Evolutionary conservation across 2,113 vertebrate species (phyloP), one percentile per base, ranked within the genome.

Genomic region (Muntiacus reevesi): DNA sequence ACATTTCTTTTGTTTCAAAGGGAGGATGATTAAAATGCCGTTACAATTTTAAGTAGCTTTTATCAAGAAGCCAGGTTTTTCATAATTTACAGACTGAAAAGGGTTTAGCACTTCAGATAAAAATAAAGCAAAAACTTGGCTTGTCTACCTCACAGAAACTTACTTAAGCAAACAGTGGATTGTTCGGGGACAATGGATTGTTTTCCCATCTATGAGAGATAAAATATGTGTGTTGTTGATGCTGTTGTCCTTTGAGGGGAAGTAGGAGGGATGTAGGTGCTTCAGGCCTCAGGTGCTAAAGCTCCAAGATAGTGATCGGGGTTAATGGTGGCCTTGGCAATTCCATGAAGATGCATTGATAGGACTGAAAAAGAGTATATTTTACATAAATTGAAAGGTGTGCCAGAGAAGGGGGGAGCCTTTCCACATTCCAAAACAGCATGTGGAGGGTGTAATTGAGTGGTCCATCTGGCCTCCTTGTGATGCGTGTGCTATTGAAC

Each of bases 381-480:
- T 50, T 57, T 43, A 19, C 19, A 83, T 59, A 27, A 96, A 97
- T 2, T 0, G 60, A 79, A 4, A 43, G 4, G 1, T 27, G 59
- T 64, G 36, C 92, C 85, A 94, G 94, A 71, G 23, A 25, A 55
- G 50, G 91, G 89, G 86, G 83, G 43, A 55, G n/a, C 7, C 47
- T 92, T 60, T 62, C 28, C 57, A 15, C 36, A 54, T 86, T 94
- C 82, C 89, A 86, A 50, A 74, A 23, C 40, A 76, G 64, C 95
- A 47, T 28, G 71, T 86, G 87, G 60, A 94, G 78, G 27, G n/a
- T 74, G 54, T 19, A 96, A 94, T 79, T 93, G 93, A 95, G 91
- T 74, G 96, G 88, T 93, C 87, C 45, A 28, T 94, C 67, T 95
- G 52, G 94, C 93, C 71, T 62, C 88, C 57, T 55, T 93, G 91